phyloP scores from a whole-genome alignment of 2,113 vertebrate genomes.

The Elaphurus davidianus region DNA sequence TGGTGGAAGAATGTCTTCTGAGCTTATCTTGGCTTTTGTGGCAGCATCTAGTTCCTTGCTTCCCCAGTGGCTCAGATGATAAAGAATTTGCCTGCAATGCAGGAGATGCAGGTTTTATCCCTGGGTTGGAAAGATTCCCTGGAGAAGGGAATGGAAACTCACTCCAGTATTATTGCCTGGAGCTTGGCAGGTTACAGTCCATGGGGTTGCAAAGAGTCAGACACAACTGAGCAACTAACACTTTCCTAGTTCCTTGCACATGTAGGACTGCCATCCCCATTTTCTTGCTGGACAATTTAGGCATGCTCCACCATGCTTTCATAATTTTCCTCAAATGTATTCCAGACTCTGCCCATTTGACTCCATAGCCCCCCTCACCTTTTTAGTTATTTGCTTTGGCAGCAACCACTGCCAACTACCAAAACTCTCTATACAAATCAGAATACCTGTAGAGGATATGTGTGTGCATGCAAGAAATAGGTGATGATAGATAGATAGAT shows the following conservation, averaged over 20 bases:
- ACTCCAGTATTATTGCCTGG: neutral
- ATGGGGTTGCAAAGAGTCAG: neutral
- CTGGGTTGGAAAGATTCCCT: neutral
- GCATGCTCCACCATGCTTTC: neutral
- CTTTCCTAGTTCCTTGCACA: neutral
- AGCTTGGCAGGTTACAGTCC: neutral
- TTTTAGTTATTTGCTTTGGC: neutral
- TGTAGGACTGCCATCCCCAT: neutral
- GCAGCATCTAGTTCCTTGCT: neutral
- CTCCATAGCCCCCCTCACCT: neutral
- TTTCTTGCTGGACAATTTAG: neutral
- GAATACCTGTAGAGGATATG: neutral
- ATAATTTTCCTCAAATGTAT: neutral
- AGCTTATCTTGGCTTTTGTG: neutral
- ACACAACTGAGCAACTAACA: neutral
- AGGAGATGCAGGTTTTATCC: neutral
- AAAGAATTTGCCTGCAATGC: neutral
- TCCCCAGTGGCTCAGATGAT: neutral
- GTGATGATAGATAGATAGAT: neutral
- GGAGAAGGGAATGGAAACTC: neutral
- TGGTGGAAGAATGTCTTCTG: neutral
- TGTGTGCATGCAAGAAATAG: neutral
- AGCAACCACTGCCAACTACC: neutral
- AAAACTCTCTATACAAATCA: neutral
- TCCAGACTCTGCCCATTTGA: neutral